Evolutionary conservation across 2,797 vertebrate species (phyloP), one percentile per base, ranked within the genome.

Genomic region (Sebastes melanostomus): DNA sequence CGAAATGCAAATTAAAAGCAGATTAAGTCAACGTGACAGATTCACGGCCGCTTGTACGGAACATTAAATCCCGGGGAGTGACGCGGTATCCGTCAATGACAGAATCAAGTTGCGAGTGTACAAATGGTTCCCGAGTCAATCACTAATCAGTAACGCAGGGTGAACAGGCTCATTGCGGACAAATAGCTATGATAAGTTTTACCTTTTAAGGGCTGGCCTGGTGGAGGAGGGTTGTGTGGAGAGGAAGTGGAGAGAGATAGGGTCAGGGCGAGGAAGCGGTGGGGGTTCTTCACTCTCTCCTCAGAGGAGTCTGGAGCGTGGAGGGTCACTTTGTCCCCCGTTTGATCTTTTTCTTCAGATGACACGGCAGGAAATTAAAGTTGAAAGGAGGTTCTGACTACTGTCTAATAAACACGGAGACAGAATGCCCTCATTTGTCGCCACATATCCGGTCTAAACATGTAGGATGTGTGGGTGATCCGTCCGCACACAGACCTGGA

Each of bases 281-380:
- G 85, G 88, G 89, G 91, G 91, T 70, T 79, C 77, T 70, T 77
- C 80, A 69, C 82, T 84, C 80, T 90, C 86, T 50, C 50, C 81
- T 84, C 63, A 27, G 77, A 86, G 86, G 87, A 85, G 91, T 83
- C 86, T 91, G 87, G 89, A 94, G 91, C 89, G 83, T 91, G 89
- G 92, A 94, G 92, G 92, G 93, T 91, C 93, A 93, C 93, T 94
- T 93, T 95, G 94, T 96, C 94, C 94, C 87, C 86, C 52, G 92
- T 96, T 96, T 96, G 96, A 96, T 96, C 94, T 95, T 86, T 91
- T 90, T 90, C 91, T 93, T 92, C 86, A 90, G 92, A 94, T 93
- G 93, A 88, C 94, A 94, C 72, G 81, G 92, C 95, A 95, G 96
- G 95, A 96, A 96, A 95, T 96, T 92, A 94, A 93, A 95, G 93